These are phyloP conservation scores for Cetonia aurata DNA, from an alignment of 2,888 invertebrate species.

Conservation along the genomic window DNA sequence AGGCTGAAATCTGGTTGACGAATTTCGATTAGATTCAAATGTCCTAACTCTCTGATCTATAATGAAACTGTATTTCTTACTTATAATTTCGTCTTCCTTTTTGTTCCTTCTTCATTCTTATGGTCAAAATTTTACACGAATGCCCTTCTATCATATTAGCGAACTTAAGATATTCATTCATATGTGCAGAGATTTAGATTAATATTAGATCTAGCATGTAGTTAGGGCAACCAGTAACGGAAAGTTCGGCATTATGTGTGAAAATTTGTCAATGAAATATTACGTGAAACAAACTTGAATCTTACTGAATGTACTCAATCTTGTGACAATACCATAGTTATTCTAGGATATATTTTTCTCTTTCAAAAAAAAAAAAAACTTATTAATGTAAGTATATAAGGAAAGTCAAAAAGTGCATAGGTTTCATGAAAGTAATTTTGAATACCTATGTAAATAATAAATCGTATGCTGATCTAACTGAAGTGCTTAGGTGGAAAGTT, in stretches of 20 bases:
- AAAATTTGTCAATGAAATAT: constrained; percentile 19
- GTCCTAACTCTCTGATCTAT: background rate
- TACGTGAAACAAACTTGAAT: constrained; percentile 29
- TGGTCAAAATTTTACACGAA: constrained; percentile 16
- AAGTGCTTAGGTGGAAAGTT: too few species aligned
- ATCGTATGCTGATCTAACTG: too few species aligned
- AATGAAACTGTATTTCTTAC: background rate
- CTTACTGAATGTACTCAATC: constrained; percentile 61
- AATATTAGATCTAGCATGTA: constrained; percentile 5
- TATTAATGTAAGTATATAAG: constrained; percentile 40
- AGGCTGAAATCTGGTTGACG: too few species aligned
- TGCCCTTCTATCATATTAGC: constrained; percentile 13
- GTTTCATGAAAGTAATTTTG: background rate
- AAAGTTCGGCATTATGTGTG: constrained; percentile 18
- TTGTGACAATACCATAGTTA: constrained; percentile 64
- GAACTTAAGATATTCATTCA: background rate
- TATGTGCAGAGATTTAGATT: background rate
- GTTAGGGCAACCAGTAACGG: background rate
- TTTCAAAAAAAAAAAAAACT: constrained; percentile 47
- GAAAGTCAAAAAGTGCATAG: constrained; percentile 20
- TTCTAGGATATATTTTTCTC: constrained; percentile 54
- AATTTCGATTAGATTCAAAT: background rate
- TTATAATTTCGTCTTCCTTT: constrained; percentile 20
- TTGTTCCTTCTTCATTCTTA: background rate
- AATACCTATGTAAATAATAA: too few species aligned